Base-by-base conservation (phyloP, 2,888 invertebrate genomes). In the Petrophora chlorosata region DNA sequence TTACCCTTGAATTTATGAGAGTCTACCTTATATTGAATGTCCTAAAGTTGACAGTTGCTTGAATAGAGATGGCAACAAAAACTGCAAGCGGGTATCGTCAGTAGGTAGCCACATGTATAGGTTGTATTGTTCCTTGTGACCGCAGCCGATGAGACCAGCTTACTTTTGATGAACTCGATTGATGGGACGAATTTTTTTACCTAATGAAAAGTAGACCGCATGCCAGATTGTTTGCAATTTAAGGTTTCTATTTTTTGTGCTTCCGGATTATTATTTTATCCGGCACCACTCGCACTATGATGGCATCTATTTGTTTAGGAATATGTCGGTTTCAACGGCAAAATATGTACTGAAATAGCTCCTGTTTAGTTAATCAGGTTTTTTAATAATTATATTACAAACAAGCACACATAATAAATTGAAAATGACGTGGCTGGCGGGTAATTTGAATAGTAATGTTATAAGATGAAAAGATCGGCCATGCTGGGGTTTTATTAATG, bases 21-120 rank as follows among this genome's bases (percentile, higher is more conserved):
- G 29, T 55, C 13, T 40, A 43, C 65, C 39, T 39, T 74, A 68
- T 14, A 0, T 0, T 0, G 0, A 14, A 7, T 0, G 0, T 0
- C 0, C 43, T 78, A 76, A 40, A 59, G 70, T 61, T 58, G 29
- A 72, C 38, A 63, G 34, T 74, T 1, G 47, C 3, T 54, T 67
- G 57, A 13, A 19, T 5, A 28, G 9, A 12, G 25, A 8, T 9
- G 14, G 16, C 39, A 22, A 43, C 52, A 71, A 74, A 71, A 73
- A 72, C 55, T 47, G 51, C 42, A 49, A 64, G 59, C 70, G 66
- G 65, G 68, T 66, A 71, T 76, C 74, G 80, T 69, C 87, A 79
- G 82, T 79, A 87, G 85, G 85, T 85, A 80, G 88, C 89, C 88
- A 87, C 85, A 88, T 90, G 89, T 85, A 82, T 71, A 66, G 67